These are phyloP conservation scores for Coelopa frigida DNA, from an alignment of 1,140 invertebrate genomes.

Conservation along the genomic window DNA sequence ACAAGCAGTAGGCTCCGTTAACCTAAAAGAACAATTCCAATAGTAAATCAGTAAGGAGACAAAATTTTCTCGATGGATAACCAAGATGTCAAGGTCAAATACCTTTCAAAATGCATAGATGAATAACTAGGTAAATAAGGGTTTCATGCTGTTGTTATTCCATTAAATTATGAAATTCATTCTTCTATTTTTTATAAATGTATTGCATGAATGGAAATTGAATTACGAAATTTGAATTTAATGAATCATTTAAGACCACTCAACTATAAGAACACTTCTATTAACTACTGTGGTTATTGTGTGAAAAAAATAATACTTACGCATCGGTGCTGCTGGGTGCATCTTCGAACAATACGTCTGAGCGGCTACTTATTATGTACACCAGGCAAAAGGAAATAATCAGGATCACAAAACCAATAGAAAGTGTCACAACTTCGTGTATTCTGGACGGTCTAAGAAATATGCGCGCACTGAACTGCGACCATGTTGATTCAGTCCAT, in stretches of 20 bases:
- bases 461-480: slow-evolving; percentile 63
- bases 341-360: slow-evolving; percentile 55
- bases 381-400: slow-evolving; percentile 59
- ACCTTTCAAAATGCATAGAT: no score
- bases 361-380: slow-evolving; percentile 60
- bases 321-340: slow-evolving; percentile 34
- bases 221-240: not conserved
- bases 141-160: no score
- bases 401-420: slow-evolving; percentile 56
- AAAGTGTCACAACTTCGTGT: slow-evolving; percentile 60
- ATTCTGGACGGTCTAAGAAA: slow-evolving; percentile 69
- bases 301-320: slow-evolving; percentile 25
- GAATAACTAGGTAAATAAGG: no score
- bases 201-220: not conserved
- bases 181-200: not conserved
- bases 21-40: slow-evolving; percentile 14
- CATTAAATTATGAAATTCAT: not conserved
- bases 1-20: slow-evolving; percentile 16
- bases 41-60: no score
- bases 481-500: slow-evolving; percentile 90
- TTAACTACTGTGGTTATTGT: no score
- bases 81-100: no score
- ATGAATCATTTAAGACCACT: no score
- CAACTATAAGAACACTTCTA: no score
- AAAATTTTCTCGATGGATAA: no score